These are phyloP conservation scores for Prenolepis imparis DNA, from an alignment of 2,888 invertebrate species.

Conservation along the genomic window DNA sequence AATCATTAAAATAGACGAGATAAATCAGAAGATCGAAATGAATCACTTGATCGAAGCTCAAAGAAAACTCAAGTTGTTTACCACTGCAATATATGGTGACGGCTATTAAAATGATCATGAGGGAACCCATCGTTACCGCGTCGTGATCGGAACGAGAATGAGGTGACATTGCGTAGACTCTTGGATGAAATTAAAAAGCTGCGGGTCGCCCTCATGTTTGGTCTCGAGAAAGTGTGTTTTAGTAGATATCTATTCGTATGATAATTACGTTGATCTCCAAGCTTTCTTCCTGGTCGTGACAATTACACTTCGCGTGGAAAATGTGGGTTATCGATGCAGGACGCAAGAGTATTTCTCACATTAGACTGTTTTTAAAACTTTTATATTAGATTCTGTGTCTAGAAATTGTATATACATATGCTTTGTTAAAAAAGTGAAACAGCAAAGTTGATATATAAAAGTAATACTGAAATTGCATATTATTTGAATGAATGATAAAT, in stretches of 20 bases:
- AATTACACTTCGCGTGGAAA: constrained; percentile 25
- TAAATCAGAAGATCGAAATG: constrained; percentile 1
- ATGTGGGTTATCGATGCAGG: constrained; percentile 43
- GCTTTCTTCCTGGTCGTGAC: constrained; percentile 52
- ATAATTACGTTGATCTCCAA: constrained; percentile 54
- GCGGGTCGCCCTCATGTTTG: constrained; percentile 73
- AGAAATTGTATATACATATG: neutral
- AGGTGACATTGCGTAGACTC: constrained; percentile 58
- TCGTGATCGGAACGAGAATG: constrained; percentile 62
- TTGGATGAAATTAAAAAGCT: constrained; percentile 64
- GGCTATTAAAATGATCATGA: constrained; percentile 49
- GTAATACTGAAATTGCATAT: neutral
- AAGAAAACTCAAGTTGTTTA: constrained; percentile 57
- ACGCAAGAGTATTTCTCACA: constrained; percentile 20
- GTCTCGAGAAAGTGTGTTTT: constrained; percentile 69
- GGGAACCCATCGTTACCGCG: constrained; percentile 65
- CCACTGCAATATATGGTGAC: constrained; percentile 50
- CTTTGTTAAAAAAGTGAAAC: neutral
- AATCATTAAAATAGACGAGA: neutral
- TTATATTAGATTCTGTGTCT: neutral
- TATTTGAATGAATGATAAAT: neutral
- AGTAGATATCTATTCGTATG: constrained; percentile 67
- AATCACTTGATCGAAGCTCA: neutral
- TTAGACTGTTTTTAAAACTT: constrained; percentile 22
- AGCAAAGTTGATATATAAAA: neutral